Percentiles rank a stretch among this genome's conserved stretches.
phyloP scores from a whole-genome alignment of 2,113 vertebrate species.

The Macrotis lagotis region DNA sequence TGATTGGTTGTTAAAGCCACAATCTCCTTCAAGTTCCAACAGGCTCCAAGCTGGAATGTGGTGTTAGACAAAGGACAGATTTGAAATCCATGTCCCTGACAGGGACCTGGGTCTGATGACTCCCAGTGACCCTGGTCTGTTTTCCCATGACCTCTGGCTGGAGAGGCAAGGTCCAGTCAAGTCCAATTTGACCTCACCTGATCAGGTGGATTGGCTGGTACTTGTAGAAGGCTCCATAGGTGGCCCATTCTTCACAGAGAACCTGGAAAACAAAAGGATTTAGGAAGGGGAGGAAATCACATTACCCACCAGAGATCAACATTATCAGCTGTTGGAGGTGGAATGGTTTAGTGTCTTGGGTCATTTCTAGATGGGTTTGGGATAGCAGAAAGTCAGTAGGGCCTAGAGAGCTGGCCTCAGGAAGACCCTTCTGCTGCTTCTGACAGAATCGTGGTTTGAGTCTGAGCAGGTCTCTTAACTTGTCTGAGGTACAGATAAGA shows the following conservation, averaged over 20 bases:
- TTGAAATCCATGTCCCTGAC: rapidly evolving
- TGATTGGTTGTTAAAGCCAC: neutral
- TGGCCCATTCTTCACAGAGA: conserved; percentile 96
- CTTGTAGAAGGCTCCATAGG: conserved; percentile 96
- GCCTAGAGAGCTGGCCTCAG: neutral
- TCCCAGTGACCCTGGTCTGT: rapidly evolving
- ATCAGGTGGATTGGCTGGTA: conserved; percentile 97
- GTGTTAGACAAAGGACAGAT: rapidly evolving
- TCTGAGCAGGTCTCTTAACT: neutral
- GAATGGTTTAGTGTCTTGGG: neutral
- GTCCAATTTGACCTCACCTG: conserved; percentile 84
- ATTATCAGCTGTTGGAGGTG: rapidly evolving
- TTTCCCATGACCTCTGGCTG: neutral
- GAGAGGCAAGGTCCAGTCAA: neutral
- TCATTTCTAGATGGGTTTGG: neutral
- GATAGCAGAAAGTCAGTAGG: neutral
- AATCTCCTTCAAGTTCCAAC: neutral
- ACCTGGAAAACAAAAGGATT: conserved; percentile 82
- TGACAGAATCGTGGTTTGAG: too few relatives aligned
- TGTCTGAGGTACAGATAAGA: neutral
- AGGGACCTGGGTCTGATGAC: rapidly evolving
- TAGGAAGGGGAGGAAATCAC: rapidly evolving
- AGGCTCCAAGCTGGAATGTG: neutral
- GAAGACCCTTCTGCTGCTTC: neutral
- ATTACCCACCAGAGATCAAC: rapidly evolving